phyloP scores from a whole-genome alignment of 2,888 invertebrate genomes.

The Aporophyla nigra region DNA sequence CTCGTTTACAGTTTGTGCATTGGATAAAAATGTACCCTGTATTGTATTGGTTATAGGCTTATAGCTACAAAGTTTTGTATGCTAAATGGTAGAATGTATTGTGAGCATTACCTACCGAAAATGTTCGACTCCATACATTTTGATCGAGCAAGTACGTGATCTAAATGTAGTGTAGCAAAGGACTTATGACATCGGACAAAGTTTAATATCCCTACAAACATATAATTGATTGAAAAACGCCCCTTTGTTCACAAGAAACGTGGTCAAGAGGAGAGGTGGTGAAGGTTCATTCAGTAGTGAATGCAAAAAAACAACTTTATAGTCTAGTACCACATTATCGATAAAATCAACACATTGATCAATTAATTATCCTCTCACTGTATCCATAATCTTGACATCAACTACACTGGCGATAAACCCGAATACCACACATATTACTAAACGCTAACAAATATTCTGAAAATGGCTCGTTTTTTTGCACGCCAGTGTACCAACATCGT shows the following conservation, averaged over 20 bases:
- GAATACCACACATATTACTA: slow-evolving; percentile 31
- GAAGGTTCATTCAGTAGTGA: too few relatives aligned
- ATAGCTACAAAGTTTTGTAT: too few relatives aligned
- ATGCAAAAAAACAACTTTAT: neutral
- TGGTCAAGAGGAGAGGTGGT: too few relatives aligned
- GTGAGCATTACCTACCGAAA: too few relatives aligned
- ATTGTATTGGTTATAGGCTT: too few relatives aligned
- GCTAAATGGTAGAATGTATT: too few relatives aligned
- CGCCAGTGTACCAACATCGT: slow-evolving; percentile 44
- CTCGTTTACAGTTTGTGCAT: too few relatives aligned
- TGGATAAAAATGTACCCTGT: too few relatives aligned
- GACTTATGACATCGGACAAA: too few relatives aligned
- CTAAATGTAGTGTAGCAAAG: neutral
- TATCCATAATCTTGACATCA: slow-evolving; percentile 18
- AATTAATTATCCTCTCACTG: slow-evolving; percentile 8
- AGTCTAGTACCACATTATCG: neutral
- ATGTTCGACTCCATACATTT: too few relatives aligned
- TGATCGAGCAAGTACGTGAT: too few relatives aligned
- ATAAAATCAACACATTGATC: neutral
- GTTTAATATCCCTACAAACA: neutral
- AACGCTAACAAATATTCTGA: slow-evolving; percentile 46
- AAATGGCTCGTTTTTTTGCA: slow-evolving; percentile 49
- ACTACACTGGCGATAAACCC: slow-evolving; percentile 30
- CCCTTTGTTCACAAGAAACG: neutral
- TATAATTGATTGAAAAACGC: neutral